Evolutionary conservation across 1,140 invertebrate genomes (phyloP), one percentile per base, ranked within the genome.

Genomic region (Drosophila persimilis): DNA sequence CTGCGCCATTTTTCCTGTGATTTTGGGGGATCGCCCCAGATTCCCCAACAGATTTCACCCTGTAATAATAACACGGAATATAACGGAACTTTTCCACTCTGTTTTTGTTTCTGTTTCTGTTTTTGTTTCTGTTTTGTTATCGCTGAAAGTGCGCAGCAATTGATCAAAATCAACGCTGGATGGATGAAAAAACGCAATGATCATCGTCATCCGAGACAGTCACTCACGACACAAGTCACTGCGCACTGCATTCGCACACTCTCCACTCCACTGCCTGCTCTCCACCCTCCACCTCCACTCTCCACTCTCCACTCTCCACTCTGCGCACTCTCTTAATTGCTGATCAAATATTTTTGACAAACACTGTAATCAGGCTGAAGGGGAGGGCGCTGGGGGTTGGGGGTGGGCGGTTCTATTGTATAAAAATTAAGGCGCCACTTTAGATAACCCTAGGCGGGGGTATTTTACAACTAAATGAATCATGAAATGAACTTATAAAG

Each of bases 281-380:
- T 13, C 17, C 17, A 17, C 17, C 3, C 35, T 4, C 11, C 8
- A 0, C 11, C 9, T 13, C 17, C 17, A 17, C 17, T 9, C 35
- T 4, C 11, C 8, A 2, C 11, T 13, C 9, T 5, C 9, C 11
- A 11, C 2, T 39, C 31, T 0, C 11, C 20, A 20, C 20, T 20
- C 20, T 20, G 1, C 20, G 20, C 20, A 20, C 13, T 39, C 11
- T 74, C 60, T 77, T 86, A 86, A 77, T 74, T 81, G 77, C 73
- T 77, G 77, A 60, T 56, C 73, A 85, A 85, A 85, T 85, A 85
- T 81, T 85, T 86, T 86, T 62, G 62, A 74, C 81, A 85, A 85
- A 85, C 63, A 86, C 43, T 72, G 70, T 80, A 86, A 86, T 86
- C 73, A 80, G 80, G 60, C 47, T 47, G 45, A 56, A 31, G 2